Evolutionary conservation across 2,888 invertebrate genomes (phyloP), one percentile per base, ranked within the genome.

Genomic region (Polylopha cassiicola): DNA sequence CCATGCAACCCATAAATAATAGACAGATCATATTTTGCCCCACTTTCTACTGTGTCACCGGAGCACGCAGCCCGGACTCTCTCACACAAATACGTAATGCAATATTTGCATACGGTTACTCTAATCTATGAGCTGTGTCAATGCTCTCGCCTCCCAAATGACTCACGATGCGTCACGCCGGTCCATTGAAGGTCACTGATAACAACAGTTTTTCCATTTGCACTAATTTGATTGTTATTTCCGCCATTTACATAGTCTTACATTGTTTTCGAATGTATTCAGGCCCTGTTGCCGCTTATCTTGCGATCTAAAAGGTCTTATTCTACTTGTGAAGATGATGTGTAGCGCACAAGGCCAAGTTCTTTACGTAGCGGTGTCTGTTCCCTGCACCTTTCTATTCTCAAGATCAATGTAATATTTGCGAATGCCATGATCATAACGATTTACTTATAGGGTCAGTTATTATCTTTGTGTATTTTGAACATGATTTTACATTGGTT

Each of bases 301-400:
- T n/a, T n/a, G n/a, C n/a, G n/a, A n/a, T n/a, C n/a, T n/a, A n/a
- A n/a, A n/a, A n/a, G n/a, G n/a, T n/a, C n/a, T n/a, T n/a, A n/a
- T n/a, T n/a, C n/a, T n/a, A n/a, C n/a, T n/a, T 6, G 9, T 7
- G 11, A 26, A 10, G 13, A 36, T 34, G 39, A 41, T 34, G 41
- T 24, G 20, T 30, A 23, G 11, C 10, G 37, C n/a, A n/a, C 32
- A 11, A 34, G 29, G 34, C 29, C 29, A 9, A 16, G 16, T 21
- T n/a, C 26, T 2, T 16, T 9, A 5, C 31, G 17, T 29, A 29
- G 23, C 39, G 29, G 30, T 36, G 30, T 24, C 34, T 6, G 9
- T 31, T 15, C 15, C 15, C 14, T 16, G n/a, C 15, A 34, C 39
- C 34, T 36, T 41, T 41, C 41, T 24, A 41, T 34, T 36, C 18